Conservation (phyloP, 2,888 invertebrate species). For the Epinotia brunnichana region DNA sequence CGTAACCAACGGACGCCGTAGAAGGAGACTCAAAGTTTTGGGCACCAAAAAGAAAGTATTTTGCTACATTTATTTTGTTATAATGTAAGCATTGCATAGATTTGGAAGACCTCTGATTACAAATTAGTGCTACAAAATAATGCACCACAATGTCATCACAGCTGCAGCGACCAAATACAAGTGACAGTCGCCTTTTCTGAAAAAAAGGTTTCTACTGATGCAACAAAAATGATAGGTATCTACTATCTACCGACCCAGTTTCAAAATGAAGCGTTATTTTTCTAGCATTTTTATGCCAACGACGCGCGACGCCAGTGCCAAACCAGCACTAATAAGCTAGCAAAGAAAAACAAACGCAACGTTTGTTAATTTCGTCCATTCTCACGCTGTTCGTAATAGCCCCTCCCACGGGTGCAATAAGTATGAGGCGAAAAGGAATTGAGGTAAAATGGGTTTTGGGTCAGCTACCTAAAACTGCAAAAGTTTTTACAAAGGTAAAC, state of each 20-base stretch:
- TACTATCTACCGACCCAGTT: conserved; percentile 7
- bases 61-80: too few species aligned
- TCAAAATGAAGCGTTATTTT: conserved; percentile 8
- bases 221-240: not conserved
- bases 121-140: too few species aligned
- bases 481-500: not conserved
- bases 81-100: too few species aligned
- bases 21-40: too few species aligned
- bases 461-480: not conserved
- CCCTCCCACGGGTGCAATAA: conserved; percentile 11
- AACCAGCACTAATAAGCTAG: conserved; percentile 36
- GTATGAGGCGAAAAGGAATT: conserved; percentile 10
- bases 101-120: too few species aligned
- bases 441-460: conserved; percentile 23
- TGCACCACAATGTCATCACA: not conserved
- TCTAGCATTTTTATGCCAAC: conserved; percentile 11
- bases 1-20: too few species aligned
- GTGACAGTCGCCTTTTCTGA: not conserved
- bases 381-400: conserved; percentile 18
- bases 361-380: conserved; percentile 27
- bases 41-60: too few species aligned
- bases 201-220: not conserved
- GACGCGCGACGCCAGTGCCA: conserved; percentile 2
- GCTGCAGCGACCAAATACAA: too few species aligned
- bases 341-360: conserved; percentile 26